Evolutionary conservation across 1,140 invertebrate genomes (phyloP).

Genomic region (Drosophila rufa): DNA sequence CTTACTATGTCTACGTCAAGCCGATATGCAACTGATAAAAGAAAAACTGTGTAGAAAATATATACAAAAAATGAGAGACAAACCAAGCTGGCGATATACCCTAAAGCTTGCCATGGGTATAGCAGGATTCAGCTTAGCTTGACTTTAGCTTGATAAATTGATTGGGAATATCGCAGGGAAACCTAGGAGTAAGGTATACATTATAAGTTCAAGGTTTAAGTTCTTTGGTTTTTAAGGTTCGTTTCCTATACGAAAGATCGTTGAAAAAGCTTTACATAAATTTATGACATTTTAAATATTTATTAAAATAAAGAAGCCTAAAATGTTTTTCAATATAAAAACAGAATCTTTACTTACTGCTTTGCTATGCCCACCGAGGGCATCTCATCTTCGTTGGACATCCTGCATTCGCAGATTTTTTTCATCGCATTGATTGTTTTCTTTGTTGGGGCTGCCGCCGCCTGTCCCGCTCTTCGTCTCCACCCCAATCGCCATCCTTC

Average conservation of each 20-base stretch:
- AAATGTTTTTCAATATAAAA: too few species aligned
- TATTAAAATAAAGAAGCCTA: too few species aligned
- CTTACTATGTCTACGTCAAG: constrained; percentile 81
- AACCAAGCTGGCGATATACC: constrained; percentile 43
- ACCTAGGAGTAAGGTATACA: not conserved
- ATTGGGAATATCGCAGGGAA: not conserved
- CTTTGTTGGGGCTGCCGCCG: constrained; percentile 48
- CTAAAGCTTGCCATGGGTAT: not conserved
- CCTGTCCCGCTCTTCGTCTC: constrained; percentile 7
- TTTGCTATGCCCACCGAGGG: constrained; percentile 1
- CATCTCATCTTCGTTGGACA: constrained; percentile 36
- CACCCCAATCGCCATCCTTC: constrained; percentile 25
- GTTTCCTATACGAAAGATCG: too few species aligned
- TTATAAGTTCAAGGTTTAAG: not conserved
- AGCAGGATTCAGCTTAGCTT: not conserved
- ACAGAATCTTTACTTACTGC: too few species aligned
- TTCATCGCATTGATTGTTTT: constrained; percentile 72
- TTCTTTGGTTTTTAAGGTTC: too few species aligned
- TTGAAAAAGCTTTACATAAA: too few species aligned
- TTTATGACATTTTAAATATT: too few species aligned
- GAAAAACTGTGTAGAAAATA: constrained; percentile 72
- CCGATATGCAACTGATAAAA: constrained; percentile 80
- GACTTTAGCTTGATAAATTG: not conserved
- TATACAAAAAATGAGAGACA: constrained; percentile 59
- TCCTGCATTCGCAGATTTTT: not conserved